Evolutionary conservation across 2,797 vertebrate species (phyloP), one percentile per base, ranked within the genome.

Genomic region (Hirundo rustica): DNA sequence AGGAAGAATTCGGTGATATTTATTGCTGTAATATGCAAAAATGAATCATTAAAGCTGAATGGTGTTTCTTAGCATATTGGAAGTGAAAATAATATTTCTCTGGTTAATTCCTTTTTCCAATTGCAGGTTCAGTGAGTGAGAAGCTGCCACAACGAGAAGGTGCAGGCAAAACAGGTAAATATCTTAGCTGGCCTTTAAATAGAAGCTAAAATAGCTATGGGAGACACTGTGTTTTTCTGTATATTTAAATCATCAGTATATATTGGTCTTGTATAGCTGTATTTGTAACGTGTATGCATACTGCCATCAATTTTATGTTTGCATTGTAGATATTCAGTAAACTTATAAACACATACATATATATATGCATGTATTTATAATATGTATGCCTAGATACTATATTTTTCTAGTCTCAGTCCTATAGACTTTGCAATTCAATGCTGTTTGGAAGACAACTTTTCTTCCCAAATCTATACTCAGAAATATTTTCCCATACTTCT

Each of bases 161-260:
- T 58, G 44, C 98, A 30, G 99, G 98, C 96, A 99, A 98, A 98
- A 66, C 98, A 99, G 99, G 99, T 99, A 98, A 98, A 98, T 98
- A 89, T 97, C 94, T 95, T 72, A 94, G 19, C 0, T 74, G n/a
- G 21, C 67, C 57, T 76, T 94, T 76, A 79, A 40, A 50, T 13
- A 38, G 53, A 67, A 88, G 30, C 13, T 76, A 45, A 78, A 81
- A 73, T 61, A 73, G 2, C 11, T 85, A 51, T 81, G 55, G 23
- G 21, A 48, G 60, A 60, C 15, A 62, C 19, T 30, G 10, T 70
- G 29, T 16, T 71, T 89, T 84, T 72, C 26, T 8, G 9, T 50
- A 40, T 26, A 12, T 64, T 55, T 84, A 76, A 54, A 51, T 58
- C 66, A 58, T 29, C 17, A 61, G 1, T 73, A 58, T 21, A 25